Evolutionary conservation across 2,797 vertebrate genomes (phyloP).

Genomic region (Malurus splendens): DNA sequence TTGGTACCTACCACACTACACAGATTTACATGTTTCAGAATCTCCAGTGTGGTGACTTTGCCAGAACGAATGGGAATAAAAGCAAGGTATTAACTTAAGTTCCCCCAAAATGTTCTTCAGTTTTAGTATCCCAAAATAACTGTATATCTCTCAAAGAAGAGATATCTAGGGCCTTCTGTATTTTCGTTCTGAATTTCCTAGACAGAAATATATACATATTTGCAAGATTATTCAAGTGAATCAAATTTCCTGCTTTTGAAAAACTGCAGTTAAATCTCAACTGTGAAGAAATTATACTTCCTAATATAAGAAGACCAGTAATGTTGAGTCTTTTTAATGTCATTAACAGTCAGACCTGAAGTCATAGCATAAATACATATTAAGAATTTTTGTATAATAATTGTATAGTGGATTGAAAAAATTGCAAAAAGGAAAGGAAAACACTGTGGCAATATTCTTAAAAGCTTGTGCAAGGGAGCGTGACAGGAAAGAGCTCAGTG

Average conservation of each 20-base stretch:
- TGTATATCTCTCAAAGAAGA: neutral
- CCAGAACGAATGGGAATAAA: neutral
- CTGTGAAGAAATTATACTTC: neutral
- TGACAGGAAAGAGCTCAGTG: neutral
- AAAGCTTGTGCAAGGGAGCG: neutral
- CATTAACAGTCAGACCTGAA: neutral
- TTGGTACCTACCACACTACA: neutral
- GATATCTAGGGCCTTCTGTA: neutral
- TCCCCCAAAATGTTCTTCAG: neutral
- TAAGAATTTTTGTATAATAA: neutral
- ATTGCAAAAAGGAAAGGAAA: neutral
- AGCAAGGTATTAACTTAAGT: neutral
- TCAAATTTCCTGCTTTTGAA: neutral
- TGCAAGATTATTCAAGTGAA: neutral
- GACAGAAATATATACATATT: neutral
- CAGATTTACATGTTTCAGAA: neutral
- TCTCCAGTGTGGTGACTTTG: neutral
- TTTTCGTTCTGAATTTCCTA: neutral
- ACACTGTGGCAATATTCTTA: neutral
- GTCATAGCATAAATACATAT: neutral
- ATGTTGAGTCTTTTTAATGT: neutral
- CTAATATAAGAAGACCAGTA: neutral
- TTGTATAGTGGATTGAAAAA: neutral
- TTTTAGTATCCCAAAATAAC: neutral
- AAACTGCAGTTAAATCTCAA: neutral